Evolutionary conservation across 2,113 vertebrate genomes (phyloP).

Genomic region (Pelecanus crispus): DNA sequence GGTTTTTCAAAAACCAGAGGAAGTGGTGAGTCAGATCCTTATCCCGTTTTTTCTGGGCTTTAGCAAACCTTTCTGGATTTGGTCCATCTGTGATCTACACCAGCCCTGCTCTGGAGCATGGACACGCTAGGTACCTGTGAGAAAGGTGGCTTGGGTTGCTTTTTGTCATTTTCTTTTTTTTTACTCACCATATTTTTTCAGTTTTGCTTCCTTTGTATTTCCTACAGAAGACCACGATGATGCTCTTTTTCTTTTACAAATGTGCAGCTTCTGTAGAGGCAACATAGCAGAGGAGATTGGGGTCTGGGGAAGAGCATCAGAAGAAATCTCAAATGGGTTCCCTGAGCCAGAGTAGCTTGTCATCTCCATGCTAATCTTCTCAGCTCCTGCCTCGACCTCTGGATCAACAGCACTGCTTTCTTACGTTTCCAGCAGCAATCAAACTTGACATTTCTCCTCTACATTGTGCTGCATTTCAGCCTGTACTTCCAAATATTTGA

Average conservation of each 20-base stretch:
- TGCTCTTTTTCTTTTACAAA: background rate
- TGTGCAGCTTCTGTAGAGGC: background rate
- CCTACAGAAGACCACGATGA: background rate
- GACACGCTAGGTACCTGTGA: background rate
- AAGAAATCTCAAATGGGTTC: background rate
- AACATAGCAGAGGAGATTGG: accelerated
- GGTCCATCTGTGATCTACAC: background rate
- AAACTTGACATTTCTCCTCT: conserved; percentile 6
- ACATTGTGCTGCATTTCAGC: background rate
- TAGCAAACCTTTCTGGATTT: background rate
- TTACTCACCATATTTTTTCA: background rate
- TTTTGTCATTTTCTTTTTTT: background rate
- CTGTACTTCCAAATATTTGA: background rate
- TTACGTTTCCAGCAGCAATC: conserved; percentile 14
- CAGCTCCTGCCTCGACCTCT: background rate
- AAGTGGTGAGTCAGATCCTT: conserved; percentile 43
- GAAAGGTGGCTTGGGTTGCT: background rate
- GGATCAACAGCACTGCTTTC: background rate
- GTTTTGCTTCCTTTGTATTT: background rate
- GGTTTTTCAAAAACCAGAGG: conserved; percentile 16
- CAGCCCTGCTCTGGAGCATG: background rate
- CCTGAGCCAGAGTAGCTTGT: background rate
- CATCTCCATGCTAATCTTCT: conserved; percentile 7
- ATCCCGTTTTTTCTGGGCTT: background rate
- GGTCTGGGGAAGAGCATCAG: background rate